These are phyloP conservation scores for Pseudopipra pipra DNA, from an alignment of 2,113 vertebrate genomes.

Conservation along the genomic window DNA sequence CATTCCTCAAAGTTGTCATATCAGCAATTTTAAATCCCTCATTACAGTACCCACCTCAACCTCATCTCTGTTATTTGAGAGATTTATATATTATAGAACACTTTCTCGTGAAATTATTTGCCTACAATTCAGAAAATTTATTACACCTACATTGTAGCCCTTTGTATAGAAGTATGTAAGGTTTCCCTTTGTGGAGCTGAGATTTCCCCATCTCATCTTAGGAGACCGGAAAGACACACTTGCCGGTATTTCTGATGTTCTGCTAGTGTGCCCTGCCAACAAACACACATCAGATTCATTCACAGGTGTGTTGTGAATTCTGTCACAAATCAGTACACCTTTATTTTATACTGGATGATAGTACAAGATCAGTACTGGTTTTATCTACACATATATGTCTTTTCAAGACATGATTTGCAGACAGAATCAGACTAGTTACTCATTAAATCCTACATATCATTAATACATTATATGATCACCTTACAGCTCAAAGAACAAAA, in stretches of 20 bases:
- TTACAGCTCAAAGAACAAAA: not conserved
- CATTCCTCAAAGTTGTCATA: not conserved
- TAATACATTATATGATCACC: not conserved
- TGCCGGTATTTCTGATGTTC: not conserved
- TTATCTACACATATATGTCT: not conserved
- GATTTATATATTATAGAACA: not conserved
- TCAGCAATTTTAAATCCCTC: not conserved
- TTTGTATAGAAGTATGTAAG: not conserved
- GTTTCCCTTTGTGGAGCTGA: not conserved
- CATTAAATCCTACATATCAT: not conserved
- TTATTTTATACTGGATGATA: not conserved
- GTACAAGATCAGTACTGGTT: not conserved
- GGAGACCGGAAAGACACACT: not conserved
- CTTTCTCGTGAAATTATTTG: not conserved
- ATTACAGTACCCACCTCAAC: not conserved
- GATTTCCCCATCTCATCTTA: not conserved
- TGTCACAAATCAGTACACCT: not conserved
- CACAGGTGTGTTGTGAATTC: not conserved
- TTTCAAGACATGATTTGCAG: not conserved
- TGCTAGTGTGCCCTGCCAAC: fast-evolving
- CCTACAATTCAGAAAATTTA: not conserved
- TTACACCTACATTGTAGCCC: not conserved
- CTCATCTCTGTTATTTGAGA: not conserved
- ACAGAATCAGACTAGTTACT: not conserved
- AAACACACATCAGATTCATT: not conserved